phyloP scores from a whole-genome alignment of 2,888 invertebrate genomes.

The Therioaphis trifolii region DNA sequence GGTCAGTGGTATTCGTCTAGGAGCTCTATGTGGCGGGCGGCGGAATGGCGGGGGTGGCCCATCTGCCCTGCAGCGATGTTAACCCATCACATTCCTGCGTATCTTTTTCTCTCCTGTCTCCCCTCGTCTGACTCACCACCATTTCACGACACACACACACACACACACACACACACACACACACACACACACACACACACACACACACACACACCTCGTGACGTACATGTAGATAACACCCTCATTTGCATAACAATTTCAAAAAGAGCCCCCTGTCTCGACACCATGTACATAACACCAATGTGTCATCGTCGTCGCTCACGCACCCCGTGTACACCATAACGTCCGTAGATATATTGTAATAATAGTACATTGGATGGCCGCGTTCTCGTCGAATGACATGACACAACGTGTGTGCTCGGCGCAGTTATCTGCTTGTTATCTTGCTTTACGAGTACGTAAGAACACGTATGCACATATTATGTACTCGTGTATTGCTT shows the following conservation, averaged over 20 bases:
- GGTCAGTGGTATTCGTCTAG: constrained; percentile 48
- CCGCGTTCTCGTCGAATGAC: not conserved
- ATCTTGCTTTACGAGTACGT: too few species aligned
- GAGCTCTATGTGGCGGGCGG: constrained; percentile 9
- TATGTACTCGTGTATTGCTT: too few species aligned
- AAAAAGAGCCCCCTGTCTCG: constrained; percentile 4
- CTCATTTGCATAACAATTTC: constrained; percentile 56
- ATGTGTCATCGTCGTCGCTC: not conserved
- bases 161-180: too few species aligned
- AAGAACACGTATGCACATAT: too few species aligned
- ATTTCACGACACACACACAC: too few species aligned
- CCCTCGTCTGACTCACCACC: not conserved
- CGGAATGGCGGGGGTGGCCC: not conserved
- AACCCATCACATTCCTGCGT: constrained; percentile 54
- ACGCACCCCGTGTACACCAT: too few species aligned
- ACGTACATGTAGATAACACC: not conserved
- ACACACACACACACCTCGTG: too few species aligned
- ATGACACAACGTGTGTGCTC: too few species aligned
- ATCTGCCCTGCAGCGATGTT: not conserved
- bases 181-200: too few species aligned
- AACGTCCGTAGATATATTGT: not conserved
- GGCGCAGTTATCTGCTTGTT: too few species aligned
- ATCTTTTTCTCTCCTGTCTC: constrained; percentile 4
- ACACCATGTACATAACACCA: not conserved
- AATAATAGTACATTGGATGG: not conserved